Base-by-base conservation (phyloP, 2,797 vertebrate genomes). In the Neosilurus hyrtlii region DNA sequence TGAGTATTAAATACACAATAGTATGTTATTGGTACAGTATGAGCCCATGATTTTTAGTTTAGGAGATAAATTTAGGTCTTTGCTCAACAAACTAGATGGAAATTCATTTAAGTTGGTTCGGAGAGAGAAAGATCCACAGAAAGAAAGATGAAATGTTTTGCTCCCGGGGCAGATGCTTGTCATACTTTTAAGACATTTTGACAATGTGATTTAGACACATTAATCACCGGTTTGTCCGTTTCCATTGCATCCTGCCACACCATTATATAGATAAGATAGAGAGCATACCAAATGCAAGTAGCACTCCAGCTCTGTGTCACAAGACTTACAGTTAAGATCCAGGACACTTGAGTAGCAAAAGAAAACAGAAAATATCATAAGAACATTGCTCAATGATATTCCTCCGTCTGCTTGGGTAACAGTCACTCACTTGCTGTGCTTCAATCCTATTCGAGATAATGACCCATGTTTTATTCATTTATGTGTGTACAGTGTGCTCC, bases 401-500 rank as follows among this genome's bases (percentile, higher is more conserved):
- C 16, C 24, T 65, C 63, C 73, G 15, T 61, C 59, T 74, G 24
- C 68, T 51, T 18, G 20, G 56, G 37, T 83, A 65, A 66, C n/a
- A 26, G 74, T 68, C 35, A 54, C 49, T 71, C 71, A 80, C 76
- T 86, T 88, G 82, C 84, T 88, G 86, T 89, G 87, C 78, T 70
- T 85, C 75, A 61, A 65, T 90, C 84, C 86, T 88, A 88, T 90
- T 91, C 75, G 80, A 87, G 62, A 79, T 87, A 87, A 90, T 89
- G 82, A 70, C 2, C 76, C 80, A 90, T 92, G 88, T 88, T 91
- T 91, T 90, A 91, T 91, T 91, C 89, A 91, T 83, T 2, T 49
- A 63, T 67, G 70, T 88, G 68, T 82, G 16, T 80, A 65, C 56
- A 68, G 76, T 65, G 9, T 37, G 49, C 78, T 67, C n/a, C 65